Evolutionary conservation across 1,140 invertebrate genomes (phyloP).

Genomic region (Drosophila repletoides): DNA sequence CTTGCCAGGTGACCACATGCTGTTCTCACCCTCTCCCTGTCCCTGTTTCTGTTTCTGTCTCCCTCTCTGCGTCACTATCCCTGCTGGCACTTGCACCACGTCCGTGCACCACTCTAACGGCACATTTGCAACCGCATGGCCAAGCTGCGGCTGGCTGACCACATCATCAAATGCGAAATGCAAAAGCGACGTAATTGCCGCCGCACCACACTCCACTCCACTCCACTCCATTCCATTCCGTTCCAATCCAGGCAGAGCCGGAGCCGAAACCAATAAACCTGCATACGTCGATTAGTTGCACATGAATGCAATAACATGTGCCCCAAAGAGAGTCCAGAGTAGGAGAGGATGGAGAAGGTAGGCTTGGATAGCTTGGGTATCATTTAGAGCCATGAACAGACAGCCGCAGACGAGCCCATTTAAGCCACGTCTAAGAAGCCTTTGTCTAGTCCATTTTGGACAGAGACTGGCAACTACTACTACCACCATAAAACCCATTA

Average conservation of each 20-base stretch:
- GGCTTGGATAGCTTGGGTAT: too few species aligned
- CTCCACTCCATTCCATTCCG: background rate
- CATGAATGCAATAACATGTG: slow-evolving; percentile 60
- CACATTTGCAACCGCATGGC: slow-evolving; percentile 52
- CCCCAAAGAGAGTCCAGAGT: background rate
- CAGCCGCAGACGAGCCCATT: slow-evolving; percentile 41
- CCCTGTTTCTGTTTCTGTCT: background rate
- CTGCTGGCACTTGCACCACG: slow-evolving; percentile 2
- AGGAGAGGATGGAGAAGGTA: background rate
- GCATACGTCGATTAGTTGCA: slow-evolving; percentile 72
- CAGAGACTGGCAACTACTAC: background rate
- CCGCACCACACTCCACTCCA: slow-evolving; percentile 28
- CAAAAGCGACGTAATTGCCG: slow-evolving; percentile 69
- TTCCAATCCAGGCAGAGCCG: slow-evolving; percentile 9
- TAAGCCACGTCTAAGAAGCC: slow-evolving; percentile 64
- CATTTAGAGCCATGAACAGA: slow-evolving; percentile 22
- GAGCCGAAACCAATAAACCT: slow-evolving; percentile 67
- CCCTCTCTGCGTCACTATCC: background rate
- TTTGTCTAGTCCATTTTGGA: slow-evolving; percentile 28
- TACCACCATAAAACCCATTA: background rate
- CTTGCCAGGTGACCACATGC: slow-evolving; percentile 57
- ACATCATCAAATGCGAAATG: slow-evolving; percentile 71
- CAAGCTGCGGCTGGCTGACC: slow-evolving; percentile 56
- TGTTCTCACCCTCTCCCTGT: slow-evolving; percentile 24
- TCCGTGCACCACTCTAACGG: slow-evolving; percentile 46